Base-by-base conservation (phyloP, 2,113 vertebrate species). In the Stomatorhinus ivindoensis region DNA sequence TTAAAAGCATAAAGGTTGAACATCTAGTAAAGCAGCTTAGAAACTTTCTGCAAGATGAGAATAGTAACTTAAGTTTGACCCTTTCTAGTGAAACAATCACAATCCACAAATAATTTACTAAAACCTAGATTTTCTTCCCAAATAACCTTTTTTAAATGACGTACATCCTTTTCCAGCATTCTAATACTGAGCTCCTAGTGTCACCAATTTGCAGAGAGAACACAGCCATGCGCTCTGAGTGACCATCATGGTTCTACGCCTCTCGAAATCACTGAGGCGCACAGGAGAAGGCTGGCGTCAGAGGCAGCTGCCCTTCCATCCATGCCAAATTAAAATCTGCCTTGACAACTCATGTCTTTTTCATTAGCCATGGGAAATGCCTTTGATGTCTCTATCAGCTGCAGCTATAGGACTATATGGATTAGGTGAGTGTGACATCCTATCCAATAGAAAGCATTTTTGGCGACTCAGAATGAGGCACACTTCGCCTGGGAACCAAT, bases 321-420 rank as follows among this genome's bases (percentile, higher is more conserved):
- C 65, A 73, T 24, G 10, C 17, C 65, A 85, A 83, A 46, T 83
- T 90, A 83, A 51, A 83, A 88, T 88, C 27, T 83, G 24, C 65
- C 69, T 61, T 88, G 69, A 90, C 86, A 39, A 61, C 39, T 31
- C 39, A 21, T 85, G 39, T 84, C 35, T 89, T 69, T 89, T 87
- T 89, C 58, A 89, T 69, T 86, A 50, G 42, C 44, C 48, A 42
- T 76, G 46, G 61, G 47, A 46, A 44, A 53, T n/a, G 19, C 58
- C 58, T 76, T 87, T 80, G 86, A 88, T 61, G 86, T 87, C 19
- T 90, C 50, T 80, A 50, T 87, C 69, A 82, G 9, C 48, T 73
- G 2, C 4, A 27, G 61, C 39, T 21, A 76, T 53, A 83, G 42
- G 48, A 55, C 13, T 13, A 19, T 39, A 21, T 19, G 61, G 61